phyloP scores from a whole-genome alignment of 2,888 invertebrate genomes.

The Linnaemya vulpina region DNA sequence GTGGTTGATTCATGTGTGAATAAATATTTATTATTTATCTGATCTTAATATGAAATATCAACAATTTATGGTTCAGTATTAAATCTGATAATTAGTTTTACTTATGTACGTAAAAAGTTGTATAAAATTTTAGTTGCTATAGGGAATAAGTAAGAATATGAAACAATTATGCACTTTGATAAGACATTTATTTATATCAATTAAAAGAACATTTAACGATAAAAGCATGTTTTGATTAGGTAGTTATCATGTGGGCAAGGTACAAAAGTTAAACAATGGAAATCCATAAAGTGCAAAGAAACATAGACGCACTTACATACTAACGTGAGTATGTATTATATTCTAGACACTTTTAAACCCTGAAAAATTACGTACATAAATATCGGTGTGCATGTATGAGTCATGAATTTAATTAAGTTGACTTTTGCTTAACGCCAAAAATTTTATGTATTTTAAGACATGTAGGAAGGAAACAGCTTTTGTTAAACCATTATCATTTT shows the following conservation, averaged over 20 bases:
- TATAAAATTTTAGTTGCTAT: neutral
- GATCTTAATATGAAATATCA: no score
- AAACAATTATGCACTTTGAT: slow-evolving; percentile 21
- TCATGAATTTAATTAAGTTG: slow-evolving; percentile 6
- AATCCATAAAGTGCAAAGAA: neutral
- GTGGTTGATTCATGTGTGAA: no score
- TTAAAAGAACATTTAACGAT: slow-evolving; percentile 23
- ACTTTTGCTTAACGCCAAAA: neutral
- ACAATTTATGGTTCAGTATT: no score
- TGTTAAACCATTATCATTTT: neutral
- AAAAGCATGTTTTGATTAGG: neutral
- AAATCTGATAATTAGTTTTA: no score
- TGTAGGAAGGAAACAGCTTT: neutral
- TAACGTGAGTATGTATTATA: neutral
- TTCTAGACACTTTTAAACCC: neutral
- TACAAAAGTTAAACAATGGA: slow-evolving; percentile 29
- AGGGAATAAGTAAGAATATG: slow-evolving; percentile 2
- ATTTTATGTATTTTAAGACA: neutral
- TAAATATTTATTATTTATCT: no score
- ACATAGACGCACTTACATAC: neutral
- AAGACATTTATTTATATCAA: slow-evolving; percentile 24
- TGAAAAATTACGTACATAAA: neutral
- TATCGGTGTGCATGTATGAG: neutral
- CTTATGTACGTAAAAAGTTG: neutral
- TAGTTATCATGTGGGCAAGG: slow-evolving; percentile 30